A percentile compares a stretch with the other conserved stretches of the same genome.
Conservation (phyloP, 2,888 invertebrate genomes). For the Habroteleia sp. region DNA sequence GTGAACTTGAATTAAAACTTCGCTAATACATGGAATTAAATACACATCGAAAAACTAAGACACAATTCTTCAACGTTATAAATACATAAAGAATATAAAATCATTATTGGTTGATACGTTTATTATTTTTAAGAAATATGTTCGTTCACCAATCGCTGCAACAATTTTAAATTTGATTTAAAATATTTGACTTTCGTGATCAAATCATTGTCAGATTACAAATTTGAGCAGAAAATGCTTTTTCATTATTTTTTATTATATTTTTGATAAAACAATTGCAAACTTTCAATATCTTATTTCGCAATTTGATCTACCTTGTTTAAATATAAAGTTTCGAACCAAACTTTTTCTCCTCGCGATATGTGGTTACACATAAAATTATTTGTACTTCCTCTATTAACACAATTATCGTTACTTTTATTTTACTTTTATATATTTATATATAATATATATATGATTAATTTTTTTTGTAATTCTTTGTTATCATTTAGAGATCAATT, state of each 20-base stretch:
- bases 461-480: constrained; percentile 3
- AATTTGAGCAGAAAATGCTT: constrained; percentile 43
- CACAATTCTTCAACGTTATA: constrained; percentile 4
- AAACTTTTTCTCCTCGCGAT: constrained; percentile 56
- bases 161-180: constrained; percentile 51
- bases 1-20: constrained; percentile 14
- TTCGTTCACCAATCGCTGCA: constrained; percentile 26
- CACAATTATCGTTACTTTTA: constrained; percentile 38
- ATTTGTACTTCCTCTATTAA: constrained; percentile 54
- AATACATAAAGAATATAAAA: constrained; percentile 17
- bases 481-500: constrained; percentile 38
- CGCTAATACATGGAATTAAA: constrained; percentile 4
- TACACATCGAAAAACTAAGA: constrained; percentile 2
- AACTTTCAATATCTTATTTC: constrained; percentile 43
- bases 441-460: constrained; percentile 30
- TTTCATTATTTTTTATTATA: constrained; percentile 15
- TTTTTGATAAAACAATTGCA: constrained; percentile 55
- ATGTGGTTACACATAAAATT: constrained; percentile 50
- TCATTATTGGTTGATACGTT: background rate
- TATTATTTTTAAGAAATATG: constrained; percentile 3
- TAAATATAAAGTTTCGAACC: constrained; percentile 53
- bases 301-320: constrained; percentile 44
- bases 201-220: constrained; percentile 34
- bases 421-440: constrained; percentile 15
- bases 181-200: constrained; percentile 49